Evolutionary conservation across 2,888 invertebrate species (phyloP), one percentile per base, ranked within the genome.

Genomic region (Druceiella hillmani): DNA sequence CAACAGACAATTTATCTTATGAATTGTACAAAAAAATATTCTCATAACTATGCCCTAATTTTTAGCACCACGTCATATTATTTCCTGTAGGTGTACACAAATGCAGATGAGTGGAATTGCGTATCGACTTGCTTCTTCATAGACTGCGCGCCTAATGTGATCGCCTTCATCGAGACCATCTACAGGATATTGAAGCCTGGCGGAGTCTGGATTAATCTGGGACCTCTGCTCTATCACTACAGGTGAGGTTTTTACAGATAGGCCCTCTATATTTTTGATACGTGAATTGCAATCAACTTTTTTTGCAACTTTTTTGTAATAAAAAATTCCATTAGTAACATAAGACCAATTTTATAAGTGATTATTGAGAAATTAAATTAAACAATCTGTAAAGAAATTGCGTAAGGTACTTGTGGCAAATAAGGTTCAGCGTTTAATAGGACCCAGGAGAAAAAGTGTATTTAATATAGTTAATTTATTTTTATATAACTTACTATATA

Each of bases 51-150:
- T 7, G 22, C 9, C 6, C 22, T 9, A 20, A 9, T 20, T 7
- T 6, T 7, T 20, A 6, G 22, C 6, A 6, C 22, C 9, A 20
- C 22, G 9, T 20, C 9, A 20, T 13, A 17, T 33, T 17, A 38
- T 25, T 16, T 16, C 46, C 50, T 52, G 3, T 56, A 81, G 81
- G 77, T 83, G 2, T 87, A 87, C 57, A 80, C 74, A 2, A 75
- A 76, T 25, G 54, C 66, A 27, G 78, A 83, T 43, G 75, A 80
- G 33, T 95, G 94, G 87, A 82, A 94, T 55, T 93, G 91, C 57
- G 83, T 99, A 0, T 89, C 91, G 1, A 94, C 97, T 0, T 95
- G 97, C 50, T 99, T 99, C 69, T 99, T 99, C 62, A 89, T 99
- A 38, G 99, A 99, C 66, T 99, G 99, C 55, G 97, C 97, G 1